phyloP scores from a whole-genome alignment of 2,113 vertebrate genomes.

The Odocoileus hemionus region DNA sequence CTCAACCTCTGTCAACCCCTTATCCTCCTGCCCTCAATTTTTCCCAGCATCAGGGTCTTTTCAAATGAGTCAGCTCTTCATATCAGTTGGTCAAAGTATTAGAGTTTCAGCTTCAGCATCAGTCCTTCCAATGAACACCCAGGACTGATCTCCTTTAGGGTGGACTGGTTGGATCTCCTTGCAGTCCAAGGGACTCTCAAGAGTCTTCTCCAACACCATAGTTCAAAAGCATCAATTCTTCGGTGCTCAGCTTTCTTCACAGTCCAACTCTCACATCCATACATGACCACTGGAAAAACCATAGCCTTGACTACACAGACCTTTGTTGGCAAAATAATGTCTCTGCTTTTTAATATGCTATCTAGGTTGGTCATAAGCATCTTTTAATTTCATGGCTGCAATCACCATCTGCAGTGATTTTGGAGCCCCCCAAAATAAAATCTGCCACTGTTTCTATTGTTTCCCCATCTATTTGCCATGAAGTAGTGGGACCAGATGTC shows the following conservation, averaged over 20 bases:
- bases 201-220: not conserved
- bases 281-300: not conserved
- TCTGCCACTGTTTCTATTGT: not conserved
- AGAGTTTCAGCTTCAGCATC: not conserved
- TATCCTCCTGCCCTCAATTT: not conserved
- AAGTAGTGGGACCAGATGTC: rapidly evolving
- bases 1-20: rapidly evolving
- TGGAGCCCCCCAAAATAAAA: not conserved
- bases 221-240: not conserved
- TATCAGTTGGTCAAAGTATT: not conserved
- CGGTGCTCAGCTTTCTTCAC: not conserved
- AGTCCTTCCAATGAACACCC: not conserved
- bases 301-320: not conserved
- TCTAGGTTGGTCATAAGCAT: not conserved
- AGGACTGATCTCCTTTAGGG: not conserved
- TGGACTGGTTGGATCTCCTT: not conserved
- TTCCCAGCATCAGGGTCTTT: not conserved
- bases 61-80: rapidly evolving
- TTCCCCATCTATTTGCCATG: not conserved
- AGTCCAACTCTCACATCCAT: not conserved
- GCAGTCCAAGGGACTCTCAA: not conserved
- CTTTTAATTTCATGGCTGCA: not conserved
- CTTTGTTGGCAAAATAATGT: not conserved
- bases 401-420: not conserved
- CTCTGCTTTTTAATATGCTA: not conserved